Base-by-base conservation (phyloP, 1,140 invertebrate genomes). In the Sarcophaga peregrina region DNA sequence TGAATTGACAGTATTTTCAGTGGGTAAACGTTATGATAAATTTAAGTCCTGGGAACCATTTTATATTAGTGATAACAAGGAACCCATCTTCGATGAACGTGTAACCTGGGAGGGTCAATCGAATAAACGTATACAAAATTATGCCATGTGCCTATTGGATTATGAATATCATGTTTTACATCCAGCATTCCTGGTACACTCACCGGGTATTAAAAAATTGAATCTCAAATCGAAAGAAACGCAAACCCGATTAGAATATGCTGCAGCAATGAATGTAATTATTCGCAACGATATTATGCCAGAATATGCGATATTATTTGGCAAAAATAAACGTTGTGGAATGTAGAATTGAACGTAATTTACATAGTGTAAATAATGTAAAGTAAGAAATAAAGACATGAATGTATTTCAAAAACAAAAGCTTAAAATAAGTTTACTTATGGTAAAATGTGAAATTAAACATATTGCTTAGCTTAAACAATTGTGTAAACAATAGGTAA, bases 41-140 rank as follows among this genome's bases (percentile, higher is more conserved):
- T 95, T 94, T 86, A 91, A 94, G 7, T 94, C 95, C 86, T 98
- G 97, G 97, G 96, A 97, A 88, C 96, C 96, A 1, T 96, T 97
- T 86, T 97, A 95, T 86, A 96, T 97, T 75, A 96, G 96, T 45
- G 96, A 96, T 0, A 95, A 96, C 88, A 91, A 92, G 15, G 97
- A 98, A 85, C 97, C 97, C 0, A 91, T 96, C 48, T 98, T 97
- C 87, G 97, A 98, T 86, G 95, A 97, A 89, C 92, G 96, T 85
- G 93, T 97, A 47, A 95, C 94, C 85, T 97, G 96, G 96, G 96
- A 97, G 87, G 96, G 96, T 37, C 96, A 96, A 91, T 96, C 95
- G 86, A 96, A 97, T 88, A 97, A 97, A 92, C 97, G 98, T 94
- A 97, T 96, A 82, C 97, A 91, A 90, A 87, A 85, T 80, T 91